Base-by-base conservation (phyloP, 2,888 invertebrate genomes). In the Rhingia rostrata region DNA sequence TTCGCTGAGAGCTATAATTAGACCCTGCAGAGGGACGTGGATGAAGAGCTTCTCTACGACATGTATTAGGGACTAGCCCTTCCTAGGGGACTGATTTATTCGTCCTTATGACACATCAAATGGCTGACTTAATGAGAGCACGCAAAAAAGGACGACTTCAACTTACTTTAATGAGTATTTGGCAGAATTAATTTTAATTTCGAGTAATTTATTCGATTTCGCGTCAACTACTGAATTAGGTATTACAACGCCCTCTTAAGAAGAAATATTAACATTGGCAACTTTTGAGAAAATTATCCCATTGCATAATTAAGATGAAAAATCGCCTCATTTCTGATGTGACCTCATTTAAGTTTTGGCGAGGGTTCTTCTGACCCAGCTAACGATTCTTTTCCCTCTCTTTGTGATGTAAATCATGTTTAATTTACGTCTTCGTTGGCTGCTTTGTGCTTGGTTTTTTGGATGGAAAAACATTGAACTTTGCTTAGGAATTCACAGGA, bases 1-100 rank as follows among this genome's bases (percentile, higher is more conserved):
- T 78, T 78, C 45, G 69, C 79, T 60, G 73, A 73, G 58, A 33
- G 33, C 83, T 83, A 83, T 79, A 74, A 83, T 83, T 83, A 83
- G 73, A 79, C 64, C 61, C 72, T 53, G 32, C 49, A 47, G 60
- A 66, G 33, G 53, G 54, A 51, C 22, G 22, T 54, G 37, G 58
- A 74, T 73, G 64, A 79, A 58, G 37, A 67, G 45, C 61, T 61
- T 53, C 33, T 35, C 51, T 41, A 61, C 54, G 61, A 53, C 77
- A 53, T 22, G 32, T 47, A 67, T 66, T 75, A 67, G 53, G 49
- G 56, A 78, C 73, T 33, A 66, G 78, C 66, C 63, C 72, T 78
- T 67, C 32, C 45, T 39, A 37, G 53, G 72, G 82, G 41, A 41
- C 12, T 45, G 45, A 45, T 45, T 10, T 10, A 12, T 45, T 45